Evolutionary conservation across 2,888 invertebrate species (phyloP), one percentile per base, ranked within the genome.

Genomic region (Apamea sordens): DNA sequence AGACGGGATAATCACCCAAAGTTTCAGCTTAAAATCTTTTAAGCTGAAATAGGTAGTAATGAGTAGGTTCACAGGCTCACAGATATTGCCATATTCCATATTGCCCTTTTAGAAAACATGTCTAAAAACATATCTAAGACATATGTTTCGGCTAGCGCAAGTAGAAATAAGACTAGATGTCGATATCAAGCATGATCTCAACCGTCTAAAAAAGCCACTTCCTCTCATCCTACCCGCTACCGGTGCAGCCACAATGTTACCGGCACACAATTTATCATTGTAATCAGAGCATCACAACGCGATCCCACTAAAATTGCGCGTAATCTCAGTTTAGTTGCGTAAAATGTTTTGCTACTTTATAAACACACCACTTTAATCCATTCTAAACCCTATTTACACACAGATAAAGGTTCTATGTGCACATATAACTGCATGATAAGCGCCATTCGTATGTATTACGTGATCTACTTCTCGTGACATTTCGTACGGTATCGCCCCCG

Each of bases 211-310:
- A 28, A 64, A 41, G 0, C 41, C 15, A 73, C 67, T 84, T 78
- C 78, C 74, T 72, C 68, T 73, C 75, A 68, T 74, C 64, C 32
- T 8, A 56, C n/a, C 15, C 24, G 32, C 28, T 32, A 3, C 65
- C n/a, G 73, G 36, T 8, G 28, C 36, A 28, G 69, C 24, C 79
- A 72, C 83, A 78, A 76, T 82, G 82, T 70, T 76, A 82, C 82
- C 80, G 2, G 80, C 77, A 70, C 44, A 83, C 83, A 80, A 89
- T 85, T 87, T 84, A 90, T 86, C 82, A 84, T 76, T 83, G 79
- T 73, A 89, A 91, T 89, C 91, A 90, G 90, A 90, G 91, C 91
- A 87, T 84, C 83, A 91, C 88, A 76, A 68, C 79, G 68, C 82
- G 61, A 76, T 82, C 56, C 84, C 61, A 86, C 80, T 59, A 82